A percentile compares a stretch with the other conserved stretches of the same genome.
These are phyloP conservation scores for Willowsia nigromaculata DNA, from an alignment of 2,888 invertebrate species.

Conservation along the genomic window DNA sequence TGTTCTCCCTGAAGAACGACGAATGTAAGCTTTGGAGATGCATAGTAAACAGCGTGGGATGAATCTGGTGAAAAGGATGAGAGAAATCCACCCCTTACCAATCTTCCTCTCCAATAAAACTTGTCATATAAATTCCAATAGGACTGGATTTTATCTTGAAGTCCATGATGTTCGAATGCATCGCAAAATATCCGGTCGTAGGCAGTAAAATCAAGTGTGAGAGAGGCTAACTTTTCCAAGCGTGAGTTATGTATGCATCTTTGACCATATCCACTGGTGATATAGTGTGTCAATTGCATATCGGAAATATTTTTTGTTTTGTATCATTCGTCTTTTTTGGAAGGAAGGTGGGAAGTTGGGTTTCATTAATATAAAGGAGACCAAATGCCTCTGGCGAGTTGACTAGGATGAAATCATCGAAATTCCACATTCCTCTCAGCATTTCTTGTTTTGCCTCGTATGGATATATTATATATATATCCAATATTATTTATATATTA, in stretches of 20 bases:
- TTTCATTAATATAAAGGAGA: background rate
- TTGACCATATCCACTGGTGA: constrained; percentile 44
- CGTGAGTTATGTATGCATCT: background rate
- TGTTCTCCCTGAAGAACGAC: constrained; percentile 2
- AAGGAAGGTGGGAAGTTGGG: constrained; percentile 27
- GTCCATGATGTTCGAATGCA: background rate
- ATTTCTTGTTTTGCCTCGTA: background rate
- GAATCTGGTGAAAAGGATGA: constrained; percentile 34
- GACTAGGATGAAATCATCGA: background rate
- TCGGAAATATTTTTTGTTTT: constrained; percentile 35
- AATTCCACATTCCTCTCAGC: constrained; percentile 18
- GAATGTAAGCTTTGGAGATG: constrained; percentile 44
- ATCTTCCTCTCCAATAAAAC: background rate
- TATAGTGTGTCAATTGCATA: background rate
- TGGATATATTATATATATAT: too few relatives aligned
- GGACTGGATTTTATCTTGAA: background rate
- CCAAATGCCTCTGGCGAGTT: background rate
- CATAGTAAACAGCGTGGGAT: constrained; percentile 41
- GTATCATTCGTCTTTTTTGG: background rate
- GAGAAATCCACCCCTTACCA: constrained; percentile 17
- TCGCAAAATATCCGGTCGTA: constrained; percentile 61
- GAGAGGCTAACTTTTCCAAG: background rate
- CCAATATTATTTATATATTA: too few relatives aligned
- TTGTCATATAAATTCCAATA: constrained; percentile 40
- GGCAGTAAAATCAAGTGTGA: constrained; percentile 42